Evolutionary conservation across 2,797 vertebrate species (phyloP), one percentile per base, ranked within the genome.

Genomic region (Tenualosa ilisha): DNA sequence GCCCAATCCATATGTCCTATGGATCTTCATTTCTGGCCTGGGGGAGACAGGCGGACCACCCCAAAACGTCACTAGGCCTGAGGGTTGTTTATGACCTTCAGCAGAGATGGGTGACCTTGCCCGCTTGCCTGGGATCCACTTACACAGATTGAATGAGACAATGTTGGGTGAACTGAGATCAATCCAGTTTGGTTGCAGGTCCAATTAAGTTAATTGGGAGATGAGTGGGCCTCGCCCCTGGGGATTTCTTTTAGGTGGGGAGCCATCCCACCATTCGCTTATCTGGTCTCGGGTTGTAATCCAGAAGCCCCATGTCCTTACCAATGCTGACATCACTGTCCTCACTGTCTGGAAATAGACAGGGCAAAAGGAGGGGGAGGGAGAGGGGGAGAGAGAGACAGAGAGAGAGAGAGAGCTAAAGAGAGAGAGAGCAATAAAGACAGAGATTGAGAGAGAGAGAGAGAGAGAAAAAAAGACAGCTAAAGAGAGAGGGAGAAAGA

Each of bases 71-170:
- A 12, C 31, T 68, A 68, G 26, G 31, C 63, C 24, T 68, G 2
- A 13, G 63, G n/a, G 9, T 26, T 68, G 63, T 31, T 31, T 24
- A 26, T 31, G 49, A 49, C 61, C 49, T 54, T 84, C 84, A 63
- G 84, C 84, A 81, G n/a, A 50, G 59, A 82, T 24, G 54, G 40
- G 59, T 83, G 72, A 87, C 85, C 83, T 86, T 63, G 46, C 20
- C 81, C 65, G 59, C 65, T 85, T 24, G 83, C 87, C 63, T 50
- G 26, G 37, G 37, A 87, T 72, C 83, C 83, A 91, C 90, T 93
- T 89, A 88, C 75, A 68, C 81, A 89, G 91, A 93, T 85, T 86
- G 86, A 90, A 91, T 11, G 26, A 85, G 63, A 88, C 86, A 89
- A 72, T 88, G 82, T 81, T 20, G 75, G 83, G 31, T 31, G 86